Evolutionary conservation across 2,113 vertebrate genomes (phyloP).

Genomic region (Dromas ardeola): DNA sequence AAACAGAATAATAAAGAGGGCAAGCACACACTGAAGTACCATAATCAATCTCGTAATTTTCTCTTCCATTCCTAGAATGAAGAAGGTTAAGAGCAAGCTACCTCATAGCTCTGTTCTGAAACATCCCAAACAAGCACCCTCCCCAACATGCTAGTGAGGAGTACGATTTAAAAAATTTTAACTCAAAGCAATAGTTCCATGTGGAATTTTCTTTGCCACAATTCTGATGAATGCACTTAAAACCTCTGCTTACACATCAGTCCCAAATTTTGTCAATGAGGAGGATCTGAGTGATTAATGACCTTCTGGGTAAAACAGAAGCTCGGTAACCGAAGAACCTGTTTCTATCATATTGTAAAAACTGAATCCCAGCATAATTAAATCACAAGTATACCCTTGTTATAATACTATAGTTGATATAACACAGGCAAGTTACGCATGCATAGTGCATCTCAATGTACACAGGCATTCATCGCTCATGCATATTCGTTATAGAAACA

Average conservation of each 20-base stretch:
- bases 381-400: neutral
- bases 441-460: neutral
- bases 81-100: constrained; percentile 42
- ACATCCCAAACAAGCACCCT: neutral
- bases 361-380: neutral
- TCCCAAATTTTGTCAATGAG: neutral
- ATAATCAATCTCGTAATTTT: constrained; percentile 40
- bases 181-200: neutral
- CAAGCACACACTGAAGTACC: constrained; percentile 46
- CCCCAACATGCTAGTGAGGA: neutral
- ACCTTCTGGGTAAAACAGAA: neutral
- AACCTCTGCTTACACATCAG: neutral
- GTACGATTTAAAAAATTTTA: neutral
- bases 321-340: neutral
- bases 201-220: neutral
- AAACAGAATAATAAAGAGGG: constrained; percentile 67
- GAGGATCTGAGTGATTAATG: neutral
- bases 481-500: neutral
- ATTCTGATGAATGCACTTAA: neutral
- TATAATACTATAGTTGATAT: neutral
- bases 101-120: neutral
- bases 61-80: constrained; percentile 52
- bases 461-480: neutral
- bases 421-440: neutral
- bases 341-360: neutral